These are phyloP conservation scores for Pollachius pollachius DNA, from an alignment of 2,113 vertebrate species.

Conservation along the genomic window DNA sequence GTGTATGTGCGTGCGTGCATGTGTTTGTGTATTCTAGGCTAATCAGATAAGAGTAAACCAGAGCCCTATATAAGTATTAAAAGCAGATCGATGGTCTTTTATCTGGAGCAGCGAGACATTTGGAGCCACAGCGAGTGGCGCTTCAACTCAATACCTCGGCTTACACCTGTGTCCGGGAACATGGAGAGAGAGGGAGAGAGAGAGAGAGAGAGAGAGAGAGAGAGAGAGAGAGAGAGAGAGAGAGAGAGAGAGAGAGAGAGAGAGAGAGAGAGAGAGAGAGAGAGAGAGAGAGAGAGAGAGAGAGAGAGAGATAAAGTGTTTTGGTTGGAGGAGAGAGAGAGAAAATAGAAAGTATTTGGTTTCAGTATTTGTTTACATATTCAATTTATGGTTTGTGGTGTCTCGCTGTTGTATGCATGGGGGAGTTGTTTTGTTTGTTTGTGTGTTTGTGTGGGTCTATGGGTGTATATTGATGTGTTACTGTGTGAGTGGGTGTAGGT, in stretches of 20 bases:
- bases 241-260: no score
- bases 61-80: constrained; percentile 36
- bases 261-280: no score
- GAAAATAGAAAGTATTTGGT: not conserved
- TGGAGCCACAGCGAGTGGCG: constrained; percentile 23
- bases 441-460: not conserved
- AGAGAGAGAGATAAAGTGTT: no score
- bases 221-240: not conserved
- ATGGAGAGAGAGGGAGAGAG: not conserved
- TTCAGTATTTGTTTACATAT: no score
- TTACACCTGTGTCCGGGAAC: not conserved
- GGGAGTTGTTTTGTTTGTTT: not conserved
- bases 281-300: no score
- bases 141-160: constrained; percentile 7
- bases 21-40: not conserved
- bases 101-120: constrained; percentile 37
- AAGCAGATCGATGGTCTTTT: constrained; percentile 41
- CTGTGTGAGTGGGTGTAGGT: not conserved
- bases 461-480: no score
- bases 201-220: not conserved
- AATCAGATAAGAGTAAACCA: constrained; percentile 16
- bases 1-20: not conserved
- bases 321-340: not conserved
- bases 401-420: not conserved
- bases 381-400: no score